These are phyloP conservation scores for Parnassius mnemosyne DNA, from an alignment of 2,888 invertebrate species.

Conservation along the genomic window DNA sequence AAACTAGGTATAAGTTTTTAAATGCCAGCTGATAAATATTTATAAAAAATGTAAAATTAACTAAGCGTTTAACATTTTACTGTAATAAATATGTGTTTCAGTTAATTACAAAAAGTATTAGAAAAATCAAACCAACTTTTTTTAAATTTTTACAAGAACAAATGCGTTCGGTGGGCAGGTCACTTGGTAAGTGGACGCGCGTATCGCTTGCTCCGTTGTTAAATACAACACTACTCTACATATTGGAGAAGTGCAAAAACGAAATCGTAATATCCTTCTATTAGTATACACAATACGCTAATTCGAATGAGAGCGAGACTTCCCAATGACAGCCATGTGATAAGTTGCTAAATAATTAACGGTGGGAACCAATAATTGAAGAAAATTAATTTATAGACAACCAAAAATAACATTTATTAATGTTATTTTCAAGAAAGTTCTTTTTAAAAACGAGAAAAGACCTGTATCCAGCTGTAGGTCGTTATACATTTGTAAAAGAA, in stretches of 20 bases:
- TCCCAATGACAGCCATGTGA: conserved; percentile 12
- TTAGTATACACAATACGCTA: conserved; percentile 26
- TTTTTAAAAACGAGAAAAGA: background rate
- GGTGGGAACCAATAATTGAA: conserved; percentile 18
- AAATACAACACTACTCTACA: conserved; percentile 76
- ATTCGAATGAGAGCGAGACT: conserved; percentile 20
- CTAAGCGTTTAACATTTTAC: no score
- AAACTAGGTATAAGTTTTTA: no score
- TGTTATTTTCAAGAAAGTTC: background rate
- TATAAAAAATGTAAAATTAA: no score
- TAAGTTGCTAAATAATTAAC: conserved; percentile 16
- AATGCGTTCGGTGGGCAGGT: conserved; percentile 61
- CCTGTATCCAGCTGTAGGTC: no score
- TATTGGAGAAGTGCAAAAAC: conserved; percentile 58
- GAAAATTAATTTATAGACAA: conserved; percentile 5
- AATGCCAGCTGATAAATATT: no score
- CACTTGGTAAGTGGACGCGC: conserved; percentile 68
- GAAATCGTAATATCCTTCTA: conserved; percentile 39
- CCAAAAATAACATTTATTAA: background rate
- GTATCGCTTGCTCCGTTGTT: conserved; percentile 65
- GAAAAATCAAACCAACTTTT: conserved; percentile 25
- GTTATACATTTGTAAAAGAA: no score
- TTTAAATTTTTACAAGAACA: conserved; percentile 36
- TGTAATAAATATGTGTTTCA: no score
- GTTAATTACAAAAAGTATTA: background rate